phyloP scores from a whole-genome alignment of 2,113 vertebrate species.

The Budorcas taxicolor region DNA sequence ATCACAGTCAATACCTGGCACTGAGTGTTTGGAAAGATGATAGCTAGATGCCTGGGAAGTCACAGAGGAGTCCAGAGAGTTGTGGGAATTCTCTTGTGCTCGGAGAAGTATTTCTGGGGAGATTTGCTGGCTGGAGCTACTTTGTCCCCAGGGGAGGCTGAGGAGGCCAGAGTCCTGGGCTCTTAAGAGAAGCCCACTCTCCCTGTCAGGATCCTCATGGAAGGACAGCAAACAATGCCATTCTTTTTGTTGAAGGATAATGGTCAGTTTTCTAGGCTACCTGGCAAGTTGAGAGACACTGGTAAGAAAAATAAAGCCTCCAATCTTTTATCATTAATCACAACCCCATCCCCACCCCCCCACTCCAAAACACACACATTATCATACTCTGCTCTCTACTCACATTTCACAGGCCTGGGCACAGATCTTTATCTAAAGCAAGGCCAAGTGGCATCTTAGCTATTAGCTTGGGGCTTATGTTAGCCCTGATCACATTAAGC shows the following conservation, averaged over 20 bases:
- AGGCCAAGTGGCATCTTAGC: neutral
- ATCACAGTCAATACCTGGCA: neutral
- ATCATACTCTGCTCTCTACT: neutral
- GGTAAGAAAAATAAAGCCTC: neutral
- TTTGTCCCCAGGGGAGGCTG: neutral
- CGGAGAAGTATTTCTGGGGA: neutral
- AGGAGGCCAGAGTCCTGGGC: neutral
- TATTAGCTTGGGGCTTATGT: neutral
- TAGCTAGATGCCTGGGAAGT: neutral
- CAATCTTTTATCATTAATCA: neutral
- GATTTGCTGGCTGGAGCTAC: neutral
- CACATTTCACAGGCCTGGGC: neutral
- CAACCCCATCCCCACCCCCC: neutral
- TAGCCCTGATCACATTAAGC: neutral
- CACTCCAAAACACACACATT: neutral
- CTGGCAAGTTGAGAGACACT: neutral
- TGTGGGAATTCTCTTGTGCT: neutral
- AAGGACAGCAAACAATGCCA: neutral
- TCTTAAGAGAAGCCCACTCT: neutral
- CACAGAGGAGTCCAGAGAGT: neutral
- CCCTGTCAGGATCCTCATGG: neutral
- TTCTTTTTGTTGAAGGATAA: neutral
- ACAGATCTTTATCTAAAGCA: conserved; percentile 2
- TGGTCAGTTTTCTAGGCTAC: neutral
- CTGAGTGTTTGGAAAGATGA: neutral